Evolutionary conservation across 2,888 invertebrate species (phyloP).

Genomic region (Diadromus collaris): DNA sequence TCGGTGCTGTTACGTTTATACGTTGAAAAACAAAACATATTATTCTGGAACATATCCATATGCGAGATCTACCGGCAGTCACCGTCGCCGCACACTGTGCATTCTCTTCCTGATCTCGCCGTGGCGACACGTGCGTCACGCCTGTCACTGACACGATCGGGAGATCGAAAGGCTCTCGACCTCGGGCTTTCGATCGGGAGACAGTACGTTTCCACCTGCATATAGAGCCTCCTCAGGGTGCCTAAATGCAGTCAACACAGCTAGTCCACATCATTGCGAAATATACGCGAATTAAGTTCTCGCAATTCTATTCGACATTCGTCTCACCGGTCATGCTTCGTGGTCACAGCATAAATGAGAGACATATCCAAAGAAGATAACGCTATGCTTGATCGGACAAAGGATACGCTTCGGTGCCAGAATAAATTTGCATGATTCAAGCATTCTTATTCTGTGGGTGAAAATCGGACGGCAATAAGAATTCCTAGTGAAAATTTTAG

Average conservation of each 20-base stretch:
- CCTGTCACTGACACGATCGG: conserved; percentile 15
- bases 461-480: neutral
- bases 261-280: neutral
- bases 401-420: neutral
- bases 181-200: conserved; percentile 13
- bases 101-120: conserved; percentile 48
- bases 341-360: neutral
- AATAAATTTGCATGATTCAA: neutral
- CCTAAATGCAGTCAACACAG: conserved; percentile 2
- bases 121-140: conserved; percentile 36
- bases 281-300: neutral
- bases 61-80: neutral
- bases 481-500: neutral
- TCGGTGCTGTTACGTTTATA: conserved; percentile 48
- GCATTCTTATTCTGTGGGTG: neutral
- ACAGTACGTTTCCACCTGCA: conserved; percentile 11
- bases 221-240: neutral
- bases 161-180: conserved; percentile 32
- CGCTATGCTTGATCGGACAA: neutral
- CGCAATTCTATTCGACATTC: neutral
- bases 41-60: neutral
- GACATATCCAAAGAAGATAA: neutral
- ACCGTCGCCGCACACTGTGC: neutral
- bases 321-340: neutral
- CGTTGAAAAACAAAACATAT: neutral